Conservation (phyloP, 2,113 vertebrate genomes). For the Albula glossodonta region DNA sequence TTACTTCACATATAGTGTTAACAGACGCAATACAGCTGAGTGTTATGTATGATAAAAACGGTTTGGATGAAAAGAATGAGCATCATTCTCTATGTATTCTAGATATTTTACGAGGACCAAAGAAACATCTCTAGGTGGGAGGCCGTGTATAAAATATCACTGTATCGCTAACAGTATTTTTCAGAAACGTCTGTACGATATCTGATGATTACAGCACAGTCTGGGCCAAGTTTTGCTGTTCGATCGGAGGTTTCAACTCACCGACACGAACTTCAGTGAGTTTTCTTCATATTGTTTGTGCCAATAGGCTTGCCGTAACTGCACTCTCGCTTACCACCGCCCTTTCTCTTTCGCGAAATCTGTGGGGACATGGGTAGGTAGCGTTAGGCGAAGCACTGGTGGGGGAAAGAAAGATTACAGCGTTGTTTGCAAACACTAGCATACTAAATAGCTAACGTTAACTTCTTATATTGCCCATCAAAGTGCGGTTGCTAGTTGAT, state of each 20-base stretch:
- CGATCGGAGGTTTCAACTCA: not conserved
- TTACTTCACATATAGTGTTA: too few relatives aligned
- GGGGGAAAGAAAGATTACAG: not conserved
- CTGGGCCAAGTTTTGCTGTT: not conserved
- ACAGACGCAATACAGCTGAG: too few relatives aligned
- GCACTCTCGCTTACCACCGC: conserved; percentile 38
- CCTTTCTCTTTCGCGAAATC: conserved; percentile 22
- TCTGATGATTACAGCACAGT: too few relatives aligned
- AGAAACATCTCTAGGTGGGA: too few relatives aligned
- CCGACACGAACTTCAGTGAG: not conserved
- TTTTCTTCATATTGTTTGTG: not conserved
- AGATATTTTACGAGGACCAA: too few relatives aligned
- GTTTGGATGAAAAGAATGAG: too few relatives aligned
- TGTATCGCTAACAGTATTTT: too few relatives aligned
- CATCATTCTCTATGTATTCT: too few relatives aligned
- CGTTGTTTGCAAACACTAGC: not conserved
- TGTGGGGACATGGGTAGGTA: not conserved
- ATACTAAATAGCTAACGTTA: not conserved
- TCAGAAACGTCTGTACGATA: too few relatives aligned
- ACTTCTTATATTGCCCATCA: not conserved
- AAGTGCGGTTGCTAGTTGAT: not conserved
- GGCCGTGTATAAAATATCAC: too few relatives aligned
- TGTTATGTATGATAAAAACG: too few relatives aligned
- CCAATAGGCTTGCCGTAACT: conserved; percentile 21
- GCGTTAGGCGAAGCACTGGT: not conserved